Conservation (phyloP, 2,888 invertebrate genomes). For the Nomada ruficornis region DNA sequence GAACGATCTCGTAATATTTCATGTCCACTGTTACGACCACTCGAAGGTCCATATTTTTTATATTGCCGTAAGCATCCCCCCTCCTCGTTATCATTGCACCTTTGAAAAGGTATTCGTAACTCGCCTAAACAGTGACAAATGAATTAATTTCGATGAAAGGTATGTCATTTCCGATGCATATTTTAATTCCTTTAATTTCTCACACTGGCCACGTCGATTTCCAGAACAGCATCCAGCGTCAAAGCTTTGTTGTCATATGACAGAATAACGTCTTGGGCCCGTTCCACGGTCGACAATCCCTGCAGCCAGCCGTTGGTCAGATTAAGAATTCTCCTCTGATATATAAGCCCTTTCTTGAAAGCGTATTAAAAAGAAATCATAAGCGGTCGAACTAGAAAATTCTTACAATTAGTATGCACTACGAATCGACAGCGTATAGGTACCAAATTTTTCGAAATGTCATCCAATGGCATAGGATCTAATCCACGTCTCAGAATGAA, state of each 20-base stretch:
- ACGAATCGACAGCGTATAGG: not conserved
- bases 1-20: slow-evolving; percentile 33
- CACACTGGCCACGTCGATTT: slow-evolving; percentile 71
- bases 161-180: not conserved
- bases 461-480: slow-evolving; percentile 71
- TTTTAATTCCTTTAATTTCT: slow-evolving; percentile 33
- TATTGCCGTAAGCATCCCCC: slow-evolving; percentile 66
- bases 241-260: slow-evolving; percentile 61
- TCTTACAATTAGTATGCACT: not conserved
- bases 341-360: slow-evolving; percentile 11
- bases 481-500: slow-evolving; percentile 56
- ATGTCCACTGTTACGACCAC: slow-evolving; percentile 58
- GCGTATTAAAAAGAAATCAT: not conserved
- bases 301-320: slow-evolving; percentile 72
- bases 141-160: not conserved
- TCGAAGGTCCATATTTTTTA: slow-evolving; percentile 54
- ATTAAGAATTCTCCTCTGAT: slow-evolving; percentile 36
- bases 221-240: slow-evolving; percentile 66
- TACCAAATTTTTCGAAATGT: slow-evolving; percentile 65
- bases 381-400: not conserved
- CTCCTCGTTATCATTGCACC: slow-evolving; percentile 57
- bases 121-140: slow-evolving; percentile 60
- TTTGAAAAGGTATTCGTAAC: slow-evolving; percentile 67
- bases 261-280: slow-evolving; percentile 62
- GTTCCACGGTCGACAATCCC: slow-evolving; percentile 69